Evolutionary conservation across 2,113 vertebrate genomes (phyloP), one percentile per base, ranked within the genome.

Genomic region (Phaethornis superciliosus): DNA sequence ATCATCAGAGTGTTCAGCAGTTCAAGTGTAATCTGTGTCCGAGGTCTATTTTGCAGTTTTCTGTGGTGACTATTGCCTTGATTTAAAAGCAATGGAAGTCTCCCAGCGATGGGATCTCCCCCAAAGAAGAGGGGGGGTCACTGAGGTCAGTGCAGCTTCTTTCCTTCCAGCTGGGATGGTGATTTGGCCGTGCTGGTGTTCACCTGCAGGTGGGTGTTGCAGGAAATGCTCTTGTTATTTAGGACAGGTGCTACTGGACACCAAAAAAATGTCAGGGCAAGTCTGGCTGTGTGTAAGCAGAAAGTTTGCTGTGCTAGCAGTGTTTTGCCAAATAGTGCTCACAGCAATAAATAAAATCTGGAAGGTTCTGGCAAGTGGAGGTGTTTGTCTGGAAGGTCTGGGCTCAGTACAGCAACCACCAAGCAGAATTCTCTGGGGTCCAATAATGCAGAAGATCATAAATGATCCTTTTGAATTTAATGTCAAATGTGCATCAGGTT

Each of bases 171-270:
- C n/a, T n/a, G n/a, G n/a, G n/a, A 42, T 46, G 54, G 22, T 5
- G 5, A 1, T 8, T 37, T 26, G 14, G 4, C 14, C 5, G 0
- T 1, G 24, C 33, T 11, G 33, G 19, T 30, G 30, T 26, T 62
- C 26, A 1, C 9, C 51, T 8, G 33, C 26, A 8, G 54, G 10
- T 21, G 40, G 26, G 8, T 24, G 63, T 28, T 2, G 1, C 35
- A 28, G 54, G 15, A 62, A 32, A 23, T 17, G 62, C 35, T 52
- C 0, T 12, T 3, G 32, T 24, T 47, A 12, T 27, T 21, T 4
- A 13, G 14, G 26, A 10, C 20, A 7, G 47, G 12, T n/a, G 46
- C 30, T 33, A 23, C n/a, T 12, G 59, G 28, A 24, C 23, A 9
- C 44, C 23, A 28, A 33, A 22, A 2, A 37, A 9, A 6, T n/a